Evolutionary conservation across 2,888 invertebrate genomes (phyloP), one percentile per base, ranked within the genome.

Genomic region (Halictus ligatus): DNA sequence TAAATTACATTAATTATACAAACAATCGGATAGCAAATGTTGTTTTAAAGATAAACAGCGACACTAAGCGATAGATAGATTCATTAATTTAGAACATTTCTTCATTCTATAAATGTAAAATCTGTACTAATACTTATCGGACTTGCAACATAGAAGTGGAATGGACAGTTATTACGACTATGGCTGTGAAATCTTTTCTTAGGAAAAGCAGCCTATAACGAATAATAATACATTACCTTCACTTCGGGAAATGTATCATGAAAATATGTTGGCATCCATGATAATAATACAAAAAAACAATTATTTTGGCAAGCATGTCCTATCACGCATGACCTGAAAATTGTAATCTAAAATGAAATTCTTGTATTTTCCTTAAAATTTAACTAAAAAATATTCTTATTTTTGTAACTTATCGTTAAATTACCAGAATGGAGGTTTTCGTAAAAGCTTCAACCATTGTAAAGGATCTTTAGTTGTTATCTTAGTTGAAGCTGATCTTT

Each of bases 181-280:
- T 7, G 50, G 18, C 18, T 18, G 21, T 50, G 18, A 50, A 5
- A 15, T 50, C 1, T 50, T 50, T 54, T 54, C 8, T 46, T 13
- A 48, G 5, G 4, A 58, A 3, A 58, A 58, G 12, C n/a, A 58
- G 12, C 8, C 7, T 71, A 21, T n/a, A 46, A 60, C 76, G 40
- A 78, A 40, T n/a, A 46, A 60, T 78, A 46, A 78, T 50, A 43
- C 43, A 69, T 48, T 92, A 95, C 95, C 94, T 97, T 97, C 58
- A 96, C 97, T 88, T 96, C 96, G 0, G 97, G 97, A 92, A 96
- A 97, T 43, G 96, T 97, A 91, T 97, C 97, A 92, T 97, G 96
- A 93, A 97, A 97, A 94, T 97, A 97, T 71, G 97, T 97, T 60
- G 97, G 97, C 93, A 97, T 95, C 97, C 97, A 97, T 15, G 97